A percentile compares a stretch with the other conserved stretches of the same genome.
Evolutionary conservation across 2,113 vertebrate genomes (phyloP).

Genomic region (Microtus montanus): DNA sequence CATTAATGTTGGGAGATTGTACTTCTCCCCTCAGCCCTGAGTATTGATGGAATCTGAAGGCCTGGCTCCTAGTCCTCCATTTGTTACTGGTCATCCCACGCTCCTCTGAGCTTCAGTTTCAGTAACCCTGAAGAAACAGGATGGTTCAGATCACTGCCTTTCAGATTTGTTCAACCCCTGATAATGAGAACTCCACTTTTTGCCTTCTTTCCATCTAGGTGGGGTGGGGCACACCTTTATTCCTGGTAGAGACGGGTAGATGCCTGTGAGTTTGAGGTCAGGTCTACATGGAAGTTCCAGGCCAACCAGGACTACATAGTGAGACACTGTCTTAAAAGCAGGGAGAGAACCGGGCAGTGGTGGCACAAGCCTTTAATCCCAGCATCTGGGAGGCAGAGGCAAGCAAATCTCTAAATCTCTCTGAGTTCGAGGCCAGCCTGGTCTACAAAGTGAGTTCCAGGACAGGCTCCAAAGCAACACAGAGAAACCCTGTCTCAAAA

Average conservation of each 20-base stretch:
- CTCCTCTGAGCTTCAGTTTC: neutral
- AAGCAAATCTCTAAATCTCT: too few species aligned
- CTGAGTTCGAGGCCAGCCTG: too few species aligned
- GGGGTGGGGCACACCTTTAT: neutral
- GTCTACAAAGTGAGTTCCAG: too few species aligned
- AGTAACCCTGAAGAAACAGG: neutral
- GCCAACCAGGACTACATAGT: neutral
- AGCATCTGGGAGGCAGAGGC: too few species aligned
- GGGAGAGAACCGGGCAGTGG: neutral
- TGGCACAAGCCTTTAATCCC: neutral
- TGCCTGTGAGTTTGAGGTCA: neutral
- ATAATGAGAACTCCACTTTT: neutral
- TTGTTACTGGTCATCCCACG: too few species aligned
- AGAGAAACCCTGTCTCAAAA: too few species aligned
- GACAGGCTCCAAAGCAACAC: too few species aligned
- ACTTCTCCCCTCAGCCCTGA: too few species aligned
- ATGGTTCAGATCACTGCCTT: neutral
- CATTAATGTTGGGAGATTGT: fast-evolving
- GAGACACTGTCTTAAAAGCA: neutral
- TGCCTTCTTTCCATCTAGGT: neutral
- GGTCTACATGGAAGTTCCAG: neutral
- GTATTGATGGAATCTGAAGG: neutral
- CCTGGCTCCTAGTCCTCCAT: neutral
- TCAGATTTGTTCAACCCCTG: neutral
- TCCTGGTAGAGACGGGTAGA: too few species aligned